Evolutionary conservation across 2,797 vertebrate genomes (phyloP).

Genomic region (Erethizon dorsatum): DNA sequence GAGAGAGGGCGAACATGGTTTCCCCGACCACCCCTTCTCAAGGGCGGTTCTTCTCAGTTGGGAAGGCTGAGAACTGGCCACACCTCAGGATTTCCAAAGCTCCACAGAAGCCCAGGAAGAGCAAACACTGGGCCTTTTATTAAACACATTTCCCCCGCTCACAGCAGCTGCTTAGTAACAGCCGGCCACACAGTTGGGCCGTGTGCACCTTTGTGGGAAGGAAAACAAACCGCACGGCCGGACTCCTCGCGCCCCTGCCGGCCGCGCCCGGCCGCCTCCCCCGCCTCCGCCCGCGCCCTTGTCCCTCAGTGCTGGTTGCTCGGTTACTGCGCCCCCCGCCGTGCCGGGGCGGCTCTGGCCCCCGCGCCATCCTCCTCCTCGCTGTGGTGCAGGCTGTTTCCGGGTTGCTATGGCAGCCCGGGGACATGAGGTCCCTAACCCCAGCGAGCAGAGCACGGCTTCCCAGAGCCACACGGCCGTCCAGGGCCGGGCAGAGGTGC

Average conservation of each 20-base stretch:
- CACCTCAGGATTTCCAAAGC: slow-evolving; percentile 75
- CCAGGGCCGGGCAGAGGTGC: not conserved
- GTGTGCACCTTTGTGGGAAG: slow-evolving; percentile 77
- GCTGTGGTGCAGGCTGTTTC: slow-evolving; percentile 87
- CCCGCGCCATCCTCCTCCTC: slow-evolving; percentile 64
- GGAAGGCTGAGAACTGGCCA: slow-evolving; percentile 75
- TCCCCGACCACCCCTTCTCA: slow-evolving; percentile 82
- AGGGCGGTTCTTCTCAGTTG: slow-evolving; percentile 71
- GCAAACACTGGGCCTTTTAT: slow-evolving; percentile 79
- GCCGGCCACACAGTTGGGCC: slow-evolving; percentile 78
- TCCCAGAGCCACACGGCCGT: not conserved
- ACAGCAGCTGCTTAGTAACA: slow-evolving; percentile 69
- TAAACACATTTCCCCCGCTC: slow-evolving; percentile 52
- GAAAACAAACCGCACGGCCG: slow-evolving; percentile 34
- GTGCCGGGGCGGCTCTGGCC: slow-evolving; percentile 71
- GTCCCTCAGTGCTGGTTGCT: slow-evolving; percentile 83
- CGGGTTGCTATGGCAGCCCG: slow-evolving; percentile 89
- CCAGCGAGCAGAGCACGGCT: slow-evolving; percentile 19
- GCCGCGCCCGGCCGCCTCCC: not conserved
- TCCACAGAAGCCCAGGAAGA: slow-evolving; percentile 69
- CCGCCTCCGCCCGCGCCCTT: slow-evolving; percentile 47
- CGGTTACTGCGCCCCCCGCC: slow-evolving; percentile 69
- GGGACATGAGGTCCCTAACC: slow-evolving; percentile 80
- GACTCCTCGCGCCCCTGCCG: slow-evolving; percentile 42
- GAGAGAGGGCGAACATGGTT: slow-evolving; percentile 90